Evolutionary conservation across 2,888 invertebrate genomes (phyloP).

Genomic region (Agrotis exclamationis): DNA sequence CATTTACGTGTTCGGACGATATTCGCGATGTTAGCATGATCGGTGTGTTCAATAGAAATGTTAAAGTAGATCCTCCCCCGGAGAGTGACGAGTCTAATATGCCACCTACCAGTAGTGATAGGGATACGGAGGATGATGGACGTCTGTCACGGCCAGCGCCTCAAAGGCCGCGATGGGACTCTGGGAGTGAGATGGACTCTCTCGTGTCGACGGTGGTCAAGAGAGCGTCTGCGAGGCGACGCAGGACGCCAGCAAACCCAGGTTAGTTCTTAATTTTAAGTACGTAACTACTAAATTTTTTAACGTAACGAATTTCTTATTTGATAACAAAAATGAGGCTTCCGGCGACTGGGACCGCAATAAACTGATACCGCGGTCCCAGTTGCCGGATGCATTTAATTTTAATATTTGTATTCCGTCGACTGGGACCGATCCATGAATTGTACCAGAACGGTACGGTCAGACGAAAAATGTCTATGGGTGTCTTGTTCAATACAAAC

Average conservation of each 20-base stretch:
- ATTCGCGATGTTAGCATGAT: constrained; percentile 81
- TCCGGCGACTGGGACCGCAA: too few species aligned
- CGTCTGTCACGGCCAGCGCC: constrained; percentile 77
- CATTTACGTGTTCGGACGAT: constrained; percentile 83
- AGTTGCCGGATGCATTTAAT: too few species aligned
- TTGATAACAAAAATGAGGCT: constrained; percentile 42
- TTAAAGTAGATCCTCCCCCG: constrained; percentile 78
- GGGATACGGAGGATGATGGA: constrained; percentile 89
- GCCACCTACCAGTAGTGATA: constrained; percentile 88
- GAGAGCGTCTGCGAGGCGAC: constrained; percentile 92
- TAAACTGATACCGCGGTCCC: too few species aligned
- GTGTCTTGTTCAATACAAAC: too few species aligned
- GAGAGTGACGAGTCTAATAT: constrained; percentile 89
- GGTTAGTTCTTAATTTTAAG: constrained; percentile 73
- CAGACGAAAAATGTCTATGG: too few species aligned
- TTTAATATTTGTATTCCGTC: too few species aligned
- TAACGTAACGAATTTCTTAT: constrained; percentile 22
- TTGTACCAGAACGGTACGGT: too few species aligned
- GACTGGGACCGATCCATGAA: too few species aligned
- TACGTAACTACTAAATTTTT: not conserved
- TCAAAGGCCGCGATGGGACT: constrained; percentile 86
- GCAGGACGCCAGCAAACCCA: constrained; percentile 88
- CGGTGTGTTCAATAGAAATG: constrained; percentile 79
- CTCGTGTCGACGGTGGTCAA: constrained; percentile 92
- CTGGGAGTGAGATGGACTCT: constrained; percentile 91